Evolutionary conservation across 2,888 invertebrate species (phyloP).

Genomic region (Apamea monoglypha): DNA sequence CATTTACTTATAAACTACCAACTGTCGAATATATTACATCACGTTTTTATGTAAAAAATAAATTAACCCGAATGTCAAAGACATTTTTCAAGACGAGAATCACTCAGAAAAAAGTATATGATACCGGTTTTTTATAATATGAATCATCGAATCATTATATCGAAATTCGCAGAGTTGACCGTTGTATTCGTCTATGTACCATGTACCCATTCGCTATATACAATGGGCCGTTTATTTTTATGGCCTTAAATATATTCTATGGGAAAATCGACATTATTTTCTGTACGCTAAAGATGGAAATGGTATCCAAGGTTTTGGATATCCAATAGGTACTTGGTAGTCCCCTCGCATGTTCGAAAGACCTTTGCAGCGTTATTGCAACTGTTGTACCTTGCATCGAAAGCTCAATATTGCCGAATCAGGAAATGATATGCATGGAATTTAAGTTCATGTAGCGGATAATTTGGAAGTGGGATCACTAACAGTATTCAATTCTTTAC

Average conservation of each 20-base stretch:
- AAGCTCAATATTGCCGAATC: constrained; percentile 46
- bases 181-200: constrained; percentile 61
- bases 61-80: constrained; percentile 54
- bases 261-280: constrained; percentile 45
- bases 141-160: constrained; percentile 65
- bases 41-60: constrained; percentile 53
- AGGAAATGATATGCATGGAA: constrained; percentile 50
- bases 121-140: constrained; percentile 61
- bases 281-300: constrained; percentile 26
- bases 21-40: constrained; percentile 45
- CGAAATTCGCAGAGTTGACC: constrained; percentile 62
- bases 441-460: constrained; percentile 20
- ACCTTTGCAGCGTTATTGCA: constrained; percentile 61
- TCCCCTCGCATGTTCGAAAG: constrained; percentile 54
- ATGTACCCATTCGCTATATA: constrained; percentile 38
- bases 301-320: constrained; percentile 47
- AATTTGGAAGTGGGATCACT: constrained; percentile 23
- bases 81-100: constrained; percentile 57
- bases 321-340: constrained; percentile 46
- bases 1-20: constrained; percentile 9
- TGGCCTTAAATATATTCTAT: constrained; percentile 13
- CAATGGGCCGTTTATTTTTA: constrained; percentile 66
- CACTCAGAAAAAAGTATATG: constrained; percentile 40
- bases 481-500: background rate
- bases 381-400: constrained; percentile 54